A percentile compares a stretch with the other conserved stretches of the same genome.
Conservation (phyloP, 2,888 invertebrate genomes). For the Vandiemenella viatica region DNA sequence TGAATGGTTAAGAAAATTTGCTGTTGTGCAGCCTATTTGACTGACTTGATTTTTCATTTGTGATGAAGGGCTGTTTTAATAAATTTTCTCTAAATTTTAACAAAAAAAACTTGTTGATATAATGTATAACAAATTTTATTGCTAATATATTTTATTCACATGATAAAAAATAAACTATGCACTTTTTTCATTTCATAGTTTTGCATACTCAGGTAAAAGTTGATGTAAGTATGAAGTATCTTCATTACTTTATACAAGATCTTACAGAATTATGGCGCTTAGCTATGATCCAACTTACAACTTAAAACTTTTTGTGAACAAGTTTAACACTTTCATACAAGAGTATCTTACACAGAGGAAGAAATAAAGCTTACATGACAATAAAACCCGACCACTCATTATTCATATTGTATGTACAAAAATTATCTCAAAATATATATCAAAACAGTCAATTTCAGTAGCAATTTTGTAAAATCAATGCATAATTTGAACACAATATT, state of each 20-base stretch:
- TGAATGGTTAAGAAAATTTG: too few relatives aligned
- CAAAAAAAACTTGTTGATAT: constrained; percentile 10
- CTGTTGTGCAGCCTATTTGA: too few relatives aligned
- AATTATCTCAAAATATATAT: constrained; percentile 15
- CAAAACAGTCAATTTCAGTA: constrained; percentile 7
- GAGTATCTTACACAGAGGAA: constrained; percentile 14
- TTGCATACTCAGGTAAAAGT: constrained; percentile 18
- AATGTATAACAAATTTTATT: constrained; percentile 45
- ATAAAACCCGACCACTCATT: constrained; percentile 11
- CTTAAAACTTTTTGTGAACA: constrained; percentile 7
- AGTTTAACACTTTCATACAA: constrained; percentile 12
- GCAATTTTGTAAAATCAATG: constrained; percentile 11
- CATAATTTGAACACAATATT: constrained; percentile 15
- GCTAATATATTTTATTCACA: constrained; percentile 45
- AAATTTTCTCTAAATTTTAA: neutral
- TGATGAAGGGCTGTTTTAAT: neutral
- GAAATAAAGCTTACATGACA: constrained; percentile 11
- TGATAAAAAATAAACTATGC: constrained; percentile 54
- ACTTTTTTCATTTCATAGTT: constrained; percentile 27
- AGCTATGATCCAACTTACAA: constrained; percentile 3
- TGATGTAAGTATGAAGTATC: constrained; percentile 14
- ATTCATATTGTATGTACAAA: constrained; percentile 11
- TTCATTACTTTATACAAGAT: constrained; percentile 12
- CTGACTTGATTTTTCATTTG: too few relatives aligned
- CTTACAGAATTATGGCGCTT: constrained; percentile 3